Evolutionary conservation across 1,140 invertebrate genomes (phyloP).

Genomic region (Delia radicum): DNA sequence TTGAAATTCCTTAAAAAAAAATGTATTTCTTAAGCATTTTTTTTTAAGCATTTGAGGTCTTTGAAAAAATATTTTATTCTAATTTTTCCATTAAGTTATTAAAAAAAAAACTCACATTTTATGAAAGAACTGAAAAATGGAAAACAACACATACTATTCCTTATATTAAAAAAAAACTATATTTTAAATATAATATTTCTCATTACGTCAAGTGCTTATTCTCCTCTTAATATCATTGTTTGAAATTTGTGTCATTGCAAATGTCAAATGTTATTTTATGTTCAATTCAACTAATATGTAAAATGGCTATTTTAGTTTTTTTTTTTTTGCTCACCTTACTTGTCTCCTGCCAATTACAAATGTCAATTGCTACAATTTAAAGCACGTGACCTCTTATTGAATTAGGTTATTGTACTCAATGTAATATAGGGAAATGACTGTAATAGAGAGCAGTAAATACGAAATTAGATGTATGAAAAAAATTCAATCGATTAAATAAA

Average conservation of each 20-base stretch:
- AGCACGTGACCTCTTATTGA: constrained; percentile 7
- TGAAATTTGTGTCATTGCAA: background rate
- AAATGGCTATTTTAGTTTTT: background rate
- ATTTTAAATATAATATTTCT: too few relatives aligned
- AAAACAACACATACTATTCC: too few relatives aligned
- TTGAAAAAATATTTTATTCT: too few relatives aligned
- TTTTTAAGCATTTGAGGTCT: too few relatives aligned
- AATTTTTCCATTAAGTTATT: too few relatives aligned
- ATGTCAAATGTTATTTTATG: background rate
- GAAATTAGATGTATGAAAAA: background rate
- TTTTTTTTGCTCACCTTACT: background rate
- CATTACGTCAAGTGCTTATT: too few relatives aligned
- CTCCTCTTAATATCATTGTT: background rate
- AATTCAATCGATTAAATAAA: too few relatives aligned
- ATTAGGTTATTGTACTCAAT: background rate
- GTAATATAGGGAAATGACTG: background rate
- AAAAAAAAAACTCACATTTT: too few relatives aligned
- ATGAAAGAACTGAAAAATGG: too few relatives aligned
- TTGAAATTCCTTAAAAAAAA: too few relatives aligned
- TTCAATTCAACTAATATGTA: background rate
- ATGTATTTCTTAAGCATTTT: too few relatives aligned
- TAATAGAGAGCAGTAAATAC: background rate
- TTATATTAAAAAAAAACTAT: too few relatives aligned
- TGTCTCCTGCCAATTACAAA: constrained; percentile 20
- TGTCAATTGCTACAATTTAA: constrained; percentile 10